Evolutionary conservation across 2,797 vertebrate genomes (phyloP), one percentile per base, ranked within the genome.

Genomic region (Acipenser transmontanus): DNA sequence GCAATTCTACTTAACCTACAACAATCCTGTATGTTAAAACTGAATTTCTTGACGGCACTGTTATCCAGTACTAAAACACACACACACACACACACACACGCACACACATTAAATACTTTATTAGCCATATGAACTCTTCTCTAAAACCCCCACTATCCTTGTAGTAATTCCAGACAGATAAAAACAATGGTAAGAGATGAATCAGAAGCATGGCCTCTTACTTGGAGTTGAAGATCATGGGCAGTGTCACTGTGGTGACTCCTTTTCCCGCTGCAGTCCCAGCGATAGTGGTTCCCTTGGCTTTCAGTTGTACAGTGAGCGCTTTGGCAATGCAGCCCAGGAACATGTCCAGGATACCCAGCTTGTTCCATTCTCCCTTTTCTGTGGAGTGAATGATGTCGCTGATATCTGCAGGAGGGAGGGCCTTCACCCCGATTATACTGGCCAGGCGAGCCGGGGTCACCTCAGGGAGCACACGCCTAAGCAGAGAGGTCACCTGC

Each of bases 141-240:
- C 2, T 4, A 34, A 34, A 34, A 34, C 34, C 2, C 2, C 2
- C 34, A 34, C 34, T 34, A 34, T 4, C 34, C 34, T 34, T 34
- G 34, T 34, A 34, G 34, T 34, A 34, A 34, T 34, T 34, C 34
- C 13, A 60, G 64, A 49, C 10, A 68, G 72, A 68, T 10, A 62
- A 59, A 17, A 34, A 34, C 34, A 34, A 34, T 34, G 34, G 34
- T 34, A 34, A 34, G 34, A 34, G 34, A 14, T 47, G 6, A 34
- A 10, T 50, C 50, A 57, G 34, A 34, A 61, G 63, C 49, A n/a
- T 1, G n/a, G 4, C 11, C 1, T 61, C 79, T 70, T 49, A 98
- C 97, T 96, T 98, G 78, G 97, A 99, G 88, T 99, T 99, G 84
- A 99, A 99, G 84, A 99, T 95, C 95, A 98, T 97, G 10, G 97